Evolutionary conservation across 2,888 invertebrate genomes (phyloP).

Genomic region (Parasteatoda lunata): DNA sequence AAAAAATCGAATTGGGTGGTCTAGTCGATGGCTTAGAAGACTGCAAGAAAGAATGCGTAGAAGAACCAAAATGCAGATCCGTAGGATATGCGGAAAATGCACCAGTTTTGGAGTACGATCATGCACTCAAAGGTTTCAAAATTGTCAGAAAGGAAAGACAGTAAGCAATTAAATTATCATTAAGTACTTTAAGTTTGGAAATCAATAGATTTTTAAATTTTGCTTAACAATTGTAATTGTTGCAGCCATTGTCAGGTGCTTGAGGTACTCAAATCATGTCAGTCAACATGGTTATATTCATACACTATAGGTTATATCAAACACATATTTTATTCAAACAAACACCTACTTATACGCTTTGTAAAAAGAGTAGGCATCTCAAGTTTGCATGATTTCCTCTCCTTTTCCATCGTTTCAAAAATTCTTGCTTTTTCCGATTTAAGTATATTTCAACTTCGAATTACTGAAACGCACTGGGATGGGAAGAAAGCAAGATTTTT

Average conservation of each 20-base stretch:
- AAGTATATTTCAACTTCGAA: too few species aligned
- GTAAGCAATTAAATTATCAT: neutral
- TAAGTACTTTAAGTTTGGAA: neutral
- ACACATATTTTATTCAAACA: too few species aligned
- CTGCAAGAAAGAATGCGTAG: conserved; percentile 15
- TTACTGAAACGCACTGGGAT: too few species aligned
- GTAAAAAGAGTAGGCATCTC: too few species aligned
- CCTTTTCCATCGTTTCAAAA: too few species aligned
- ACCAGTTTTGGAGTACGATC: neutral
- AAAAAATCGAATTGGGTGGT: neutral
- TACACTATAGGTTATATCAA: too few species aligned
- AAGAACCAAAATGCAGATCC: conserved; percentile 30
- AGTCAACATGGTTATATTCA: too few species aligned
- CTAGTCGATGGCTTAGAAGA: conserved; percentile 16
- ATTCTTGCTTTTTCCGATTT: too few species aligned
- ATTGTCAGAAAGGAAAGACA: conserved; percentile 4
- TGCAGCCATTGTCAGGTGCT: neutral
- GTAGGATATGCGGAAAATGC: conserved; percentile 21
- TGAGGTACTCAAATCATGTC: neutral
- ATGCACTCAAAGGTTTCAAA: neutral
- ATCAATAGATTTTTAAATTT: neutral
- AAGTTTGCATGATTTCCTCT: too few species aligned
- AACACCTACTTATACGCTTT: too few species aligned
- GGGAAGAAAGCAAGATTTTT: too few species aligned
- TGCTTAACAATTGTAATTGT: neutral